Percentiles rank a stretch among this genome's conserved stretches.
Conservation (phyloP, 2,113 vertebrate genomes). For the Etheostoma spectabile region DNA sequence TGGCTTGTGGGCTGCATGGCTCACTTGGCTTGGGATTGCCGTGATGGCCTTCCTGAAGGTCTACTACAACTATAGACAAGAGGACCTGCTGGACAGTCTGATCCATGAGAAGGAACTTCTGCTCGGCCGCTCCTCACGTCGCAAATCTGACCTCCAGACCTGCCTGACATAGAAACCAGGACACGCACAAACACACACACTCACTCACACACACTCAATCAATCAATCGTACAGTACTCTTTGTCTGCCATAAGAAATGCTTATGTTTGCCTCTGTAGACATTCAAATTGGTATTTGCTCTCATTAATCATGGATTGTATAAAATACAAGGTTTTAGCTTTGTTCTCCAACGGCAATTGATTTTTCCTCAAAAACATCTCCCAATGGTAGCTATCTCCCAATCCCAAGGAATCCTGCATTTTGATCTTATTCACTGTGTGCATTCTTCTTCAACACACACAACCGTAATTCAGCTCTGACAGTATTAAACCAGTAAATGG, state of each 20-base stretch:
- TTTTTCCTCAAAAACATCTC: constrained; percentile 11
- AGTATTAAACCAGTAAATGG: constrained; percentile 42
- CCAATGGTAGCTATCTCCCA: constrained; percentile 7
- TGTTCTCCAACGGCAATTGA: constrained; percentile 47
- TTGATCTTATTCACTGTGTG: constrained; percentile 24
- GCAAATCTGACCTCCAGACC: constrained; percentile 87
- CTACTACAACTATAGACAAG: constrained; percentile 95
- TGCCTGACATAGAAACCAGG: constrained; percentile 87
- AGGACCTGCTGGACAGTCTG: constrained; percentile 94
- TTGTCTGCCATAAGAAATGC: constrained; percentile 58
- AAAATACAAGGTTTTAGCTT: constrained; percentile 38
- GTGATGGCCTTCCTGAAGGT: constrained; percentile 96
- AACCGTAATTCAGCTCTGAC: constrained; percentile 24
- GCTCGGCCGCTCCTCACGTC: constrained; percentile 87
- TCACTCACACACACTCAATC: constrained; percentile 5
- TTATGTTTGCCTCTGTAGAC: constrained; percentile 68
- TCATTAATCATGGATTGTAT: constrained; percentile 33
- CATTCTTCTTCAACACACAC: constrained; percentile 20
- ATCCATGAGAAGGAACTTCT: constrained; percentile 97
- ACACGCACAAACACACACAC: constrained; percentile 30
- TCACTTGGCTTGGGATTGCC: constrained; percentile 93
- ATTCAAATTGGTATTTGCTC: constrained; percentile 69
- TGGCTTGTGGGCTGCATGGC: constrained; percentile 96
- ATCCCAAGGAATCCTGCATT: constrained; percentile 26
- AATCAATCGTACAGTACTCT: constrained; percentile 31